Evolutionary conservation across 2,797 vertebrate genomes (phyloP), one percentile per base, ranked within the genome.

Genomic region (Zenarchopterus dispar): DNA sequence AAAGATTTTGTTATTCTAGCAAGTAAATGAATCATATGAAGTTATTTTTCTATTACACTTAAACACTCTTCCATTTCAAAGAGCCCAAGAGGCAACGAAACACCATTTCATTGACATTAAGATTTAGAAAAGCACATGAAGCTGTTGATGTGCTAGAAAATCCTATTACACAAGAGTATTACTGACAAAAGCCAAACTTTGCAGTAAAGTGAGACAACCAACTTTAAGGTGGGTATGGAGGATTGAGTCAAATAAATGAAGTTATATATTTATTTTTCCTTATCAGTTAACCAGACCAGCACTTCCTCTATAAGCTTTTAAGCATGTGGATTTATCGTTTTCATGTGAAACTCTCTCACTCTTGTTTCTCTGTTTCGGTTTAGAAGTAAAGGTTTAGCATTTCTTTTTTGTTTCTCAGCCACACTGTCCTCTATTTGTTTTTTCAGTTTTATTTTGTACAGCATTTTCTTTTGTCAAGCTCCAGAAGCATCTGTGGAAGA

Each of bases 371-470:
- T 21, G 18, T 54, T 67, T 59, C 18, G 46, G 53, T 28, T 10
- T 6, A 55, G 18, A 67, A 62, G 67, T 47, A 56, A 55, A 63
- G 21, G 53, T 63, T 31, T 51, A 63, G 52, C 36, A 6, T 23
- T n/a, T 45, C 8, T 19, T 3, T 45, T 47, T 15, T 48, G 13
- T 61, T 86, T 89, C 75, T 79, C 66, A 87, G 85, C 90, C 88
- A 90, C 78, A 88, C 78, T 88, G 90, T 78, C 62, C 67, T 70
- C 51, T 55, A 50, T 63, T 67, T 68, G 67, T 64, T 36, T 59
- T 26, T 36, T 41, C 28, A 44, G 28, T 41, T 39, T 45, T 36
- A 53, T 52, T 21, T 15, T 52, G 18, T 43, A 13, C 9, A 17
- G 16, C 43, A 18, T 33, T 44, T 44, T 66, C 45, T 59, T 48